Percentiles rank a stretch among this genome's conserved stretches.
Evolutionary conservation across 2,888 invertebrate genomes (phyloP).

Genomic region (Ditylenchus weischeri): DNA sequence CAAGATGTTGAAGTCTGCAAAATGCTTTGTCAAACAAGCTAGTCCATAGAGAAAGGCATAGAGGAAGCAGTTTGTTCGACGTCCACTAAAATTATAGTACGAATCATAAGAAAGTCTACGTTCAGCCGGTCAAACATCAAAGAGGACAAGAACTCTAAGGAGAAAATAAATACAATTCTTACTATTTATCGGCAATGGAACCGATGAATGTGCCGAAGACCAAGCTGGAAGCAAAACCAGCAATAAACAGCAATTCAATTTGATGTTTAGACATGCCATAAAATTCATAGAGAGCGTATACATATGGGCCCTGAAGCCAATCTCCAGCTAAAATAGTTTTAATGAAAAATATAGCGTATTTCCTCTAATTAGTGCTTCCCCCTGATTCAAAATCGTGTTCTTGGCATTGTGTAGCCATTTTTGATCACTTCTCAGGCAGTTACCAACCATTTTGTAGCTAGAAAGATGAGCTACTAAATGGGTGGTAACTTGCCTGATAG

Average conservation of each 20-base stretch:
- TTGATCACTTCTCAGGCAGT: no score
- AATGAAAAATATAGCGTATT: no score
- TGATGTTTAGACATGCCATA: constrained; percentile 62
- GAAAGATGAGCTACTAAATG: not conserved
- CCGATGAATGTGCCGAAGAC: constrained; percentile 64
- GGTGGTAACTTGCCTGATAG: no score
- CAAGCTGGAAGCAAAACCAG: constrained; percentile 64
- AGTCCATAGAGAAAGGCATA: constrained; percentile 63
- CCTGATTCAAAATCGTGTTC: no score
- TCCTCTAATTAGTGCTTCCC: no score
- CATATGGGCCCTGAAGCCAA: constrained; percentile 65
- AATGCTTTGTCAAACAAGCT: constrained; percentile 64
- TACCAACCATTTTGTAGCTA: not conserved
- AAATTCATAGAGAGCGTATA: constrained; percentile 63
- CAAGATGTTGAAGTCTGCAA: constrained; percentile 61
- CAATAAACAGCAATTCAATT: constrained; percentile 64
- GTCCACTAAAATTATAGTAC: constrained; percentile 59
- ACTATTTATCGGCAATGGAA: constrained; percentile 64
- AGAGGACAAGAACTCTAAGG: no score
- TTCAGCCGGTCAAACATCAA: no score
- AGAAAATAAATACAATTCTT: no score
- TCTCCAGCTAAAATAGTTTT: constrained; percentile 61
- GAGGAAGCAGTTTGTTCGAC: constrained; percentile 62
- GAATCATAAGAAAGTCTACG: no score
- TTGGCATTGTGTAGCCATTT: no score